A percentile compares a stretch with the other conserved stretches of the same genome.
phyloP scores from a whole-genome alignment of 2,113 vertebrate species.

The Salvator merianae region DNA sequence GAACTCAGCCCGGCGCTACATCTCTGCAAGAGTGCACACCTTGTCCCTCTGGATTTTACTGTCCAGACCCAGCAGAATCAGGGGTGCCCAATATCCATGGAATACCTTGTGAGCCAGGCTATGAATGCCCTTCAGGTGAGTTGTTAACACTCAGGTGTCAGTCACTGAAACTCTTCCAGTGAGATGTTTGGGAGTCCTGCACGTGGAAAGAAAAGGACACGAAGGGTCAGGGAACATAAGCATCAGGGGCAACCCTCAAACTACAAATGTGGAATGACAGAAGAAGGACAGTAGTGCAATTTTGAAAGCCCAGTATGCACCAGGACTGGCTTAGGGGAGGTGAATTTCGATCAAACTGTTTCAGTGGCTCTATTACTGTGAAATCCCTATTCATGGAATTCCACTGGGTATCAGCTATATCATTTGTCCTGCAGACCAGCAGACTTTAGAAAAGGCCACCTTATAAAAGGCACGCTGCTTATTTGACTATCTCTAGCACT shows the following conservation, averaged over 20 bases:
- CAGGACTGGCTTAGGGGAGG: too few species aligned
- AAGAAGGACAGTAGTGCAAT: too few species aligned
- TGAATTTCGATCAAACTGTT: too few species aligned
- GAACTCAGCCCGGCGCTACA: constrained; percentile 79
- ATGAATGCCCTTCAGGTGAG: constrained; percentile 85
- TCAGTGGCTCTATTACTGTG: too few species aligned
- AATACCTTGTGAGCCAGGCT: constrained; percentile 81
- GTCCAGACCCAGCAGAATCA: constrained; percentile 77
- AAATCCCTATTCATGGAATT: too few species aligned
- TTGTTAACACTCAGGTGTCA: fast-evolving
- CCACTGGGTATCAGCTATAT: too few species aligned
- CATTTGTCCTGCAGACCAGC: neutral
- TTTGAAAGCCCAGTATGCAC: too few species aligned
- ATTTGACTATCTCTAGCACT: neutral
- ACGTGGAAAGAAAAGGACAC: neutral
- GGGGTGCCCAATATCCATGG: constrained; percentile 79
- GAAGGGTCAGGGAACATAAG: too few species aligned
- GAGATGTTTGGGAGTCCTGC: neutral
- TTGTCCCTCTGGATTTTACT: constrained; percentile 83
- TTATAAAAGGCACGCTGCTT: neutral
- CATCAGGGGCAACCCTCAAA: too few species aligned
- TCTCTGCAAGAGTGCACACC: constrained; percentile 77
- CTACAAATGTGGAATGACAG: too few species aligned
- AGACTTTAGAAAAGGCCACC: neutral
- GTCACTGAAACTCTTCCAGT: neutral